These are phyloP conservation scores for Aphidius gifuensis DNA, from an alignment of 1,140 invertebrate species.

Conservation along the genomic window DNA sequence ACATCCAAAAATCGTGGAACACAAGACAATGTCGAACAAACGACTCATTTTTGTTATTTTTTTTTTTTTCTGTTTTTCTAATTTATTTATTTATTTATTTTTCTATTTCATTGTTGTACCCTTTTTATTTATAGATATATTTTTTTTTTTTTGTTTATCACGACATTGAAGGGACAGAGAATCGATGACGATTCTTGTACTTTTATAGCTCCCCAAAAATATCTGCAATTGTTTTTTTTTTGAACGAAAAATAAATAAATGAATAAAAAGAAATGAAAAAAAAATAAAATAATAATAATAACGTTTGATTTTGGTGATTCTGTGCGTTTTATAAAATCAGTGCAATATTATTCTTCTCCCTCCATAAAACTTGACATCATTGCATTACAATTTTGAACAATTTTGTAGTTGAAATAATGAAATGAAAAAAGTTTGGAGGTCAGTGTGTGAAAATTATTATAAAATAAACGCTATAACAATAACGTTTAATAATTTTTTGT, in stretches of 20 bases:
- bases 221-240: no score
- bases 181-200: no score
- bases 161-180: neutral
- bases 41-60: neutral
- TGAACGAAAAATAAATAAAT: no score
- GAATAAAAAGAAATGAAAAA: no score
- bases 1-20: slow-evolving; percentile 10
- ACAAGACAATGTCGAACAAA: slow-evolving; percentile 10
- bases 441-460: neutral
- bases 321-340: slow-evolving; percentile 10
- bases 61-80: slow-evolving; percentile 9
- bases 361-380: no score
- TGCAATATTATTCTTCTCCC: slow-evolving; percentile 16
- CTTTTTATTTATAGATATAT: slow-evolving; percentile 3
- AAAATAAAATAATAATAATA: no score
- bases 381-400: no score
- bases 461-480: no score
- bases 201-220: no score
- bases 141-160: neutral
- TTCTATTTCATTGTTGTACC: neutral
- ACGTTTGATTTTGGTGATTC: neutral
- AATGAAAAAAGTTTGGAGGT: no score
- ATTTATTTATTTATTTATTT: slow-evolving; percentile 5
- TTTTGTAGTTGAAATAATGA: no score
- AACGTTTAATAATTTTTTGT: neutral